Base-by-base conservation (phyloP, 2,797 vertebrate genomes). In the Corythornis leucogaster region DNA sequence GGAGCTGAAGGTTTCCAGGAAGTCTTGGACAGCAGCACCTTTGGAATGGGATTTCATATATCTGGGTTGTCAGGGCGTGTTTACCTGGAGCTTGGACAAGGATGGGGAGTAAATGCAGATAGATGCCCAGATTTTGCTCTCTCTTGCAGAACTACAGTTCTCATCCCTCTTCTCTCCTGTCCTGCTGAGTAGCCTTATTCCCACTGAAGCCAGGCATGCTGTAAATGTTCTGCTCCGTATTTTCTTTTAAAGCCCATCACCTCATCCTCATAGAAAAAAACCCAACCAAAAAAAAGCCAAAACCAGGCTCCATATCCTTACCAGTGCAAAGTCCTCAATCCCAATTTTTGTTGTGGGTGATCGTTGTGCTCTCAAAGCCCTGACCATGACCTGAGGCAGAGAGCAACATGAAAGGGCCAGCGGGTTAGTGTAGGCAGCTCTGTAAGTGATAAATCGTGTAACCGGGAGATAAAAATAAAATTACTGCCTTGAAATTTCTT, bases 341-440 rank as follows among this genome's bases (percentile, higher is more conserved):
- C 12, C 15, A 8, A 1, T 9, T 62, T 83, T 61, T 71, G 15
- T 61, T 71, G n/a, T 62, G 66, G 16, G 11, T 26, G n/a, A 30
- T 31, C 1, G 1, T 26, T 69, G 15, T 50, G 42, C 25, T 77
- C 50, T 54, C 5, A 0, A 66, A 77, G 43, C 53, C 63, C 76
- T 54, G 15, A 51, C 51, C 7, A 3, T 45, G n/a, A 70, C 51
- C 50, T 43, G 12, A 50, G 62, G n/a, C 40, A 80, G 42, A 26
- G 2, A 43, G 53, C 21, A 62, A 18, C 11, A 28, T 1, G 1
- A 8, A 62, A 51, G 15, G 22, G 11, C 42, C 21, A 17, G 54
- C 0, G 1, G 15, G 15, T 48, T 77, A 71, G n/a, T 1, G 0
- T n/a, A 26, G 28, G 48, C 75, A 71, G 9, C 2, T 78, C 55